Base-by-base conservation (phyloP, 2,888 invertebrate species). In the Neoitamus cyanurus region DNA sequence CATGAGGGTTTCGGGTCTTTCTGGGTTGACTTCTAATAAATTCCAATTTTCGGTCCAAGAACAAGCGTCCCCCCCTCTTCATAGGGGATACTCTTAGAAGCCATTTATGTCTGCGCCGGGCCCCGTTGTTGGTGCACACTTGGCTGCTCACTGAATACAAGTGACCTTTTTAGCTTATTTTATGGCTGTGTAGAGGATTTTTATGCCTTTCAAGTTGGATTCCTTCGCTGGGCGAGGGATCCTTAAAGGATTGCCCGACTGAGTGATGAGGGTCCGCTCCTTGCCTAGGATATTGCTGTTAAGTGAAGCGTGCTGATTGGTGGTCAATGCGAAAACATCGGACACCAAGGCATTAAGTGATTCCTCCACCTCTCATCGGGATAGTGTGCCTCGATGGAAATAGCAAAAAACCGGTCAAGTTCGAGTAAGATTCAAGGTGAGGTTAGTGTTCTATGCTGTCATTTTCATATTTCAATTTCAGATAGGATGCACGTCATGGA, bases 141-240 rank as follows among this genome's bases (percentile, higher is more conserved):
- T 85, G 82, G 83, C 80, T 85, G 82, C 84, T 80, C 77, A 70
- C 80, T 80, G 85, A 85, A 85, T 85, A 85, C 84, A 85, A 85
- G 85, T 85, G 84, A 84, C 85, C 85, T 85, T 82, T 85, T 85
- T 85, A 85, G 85, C 75, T 85, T 82, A 80, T 84, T 85, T 85
- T 85, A 84, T 85, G 78, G 78, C 36, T 70, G 78, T 68, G 68
- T 58, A 20, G 78, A 83, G 28, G 58, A 72, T 73, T 84, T 84
- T 72, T 83, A 72, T 83, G 37, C 72, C 31, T 83, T 83, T 83
- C 72, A 31, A 83, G 70, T 20, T 7, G 31, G 70, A 70, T 42
- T 83, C 58, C 58, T 80, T 80, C 80, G 11, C 58, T 31, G 30
- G 13, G 15, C 48, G 15, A 31, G 72, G 72, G 11, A 11, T 25